Base-by-base conservation (phyloP, 2,797 vertebrate species). In the Aplochiton taeniatus region DNA sequence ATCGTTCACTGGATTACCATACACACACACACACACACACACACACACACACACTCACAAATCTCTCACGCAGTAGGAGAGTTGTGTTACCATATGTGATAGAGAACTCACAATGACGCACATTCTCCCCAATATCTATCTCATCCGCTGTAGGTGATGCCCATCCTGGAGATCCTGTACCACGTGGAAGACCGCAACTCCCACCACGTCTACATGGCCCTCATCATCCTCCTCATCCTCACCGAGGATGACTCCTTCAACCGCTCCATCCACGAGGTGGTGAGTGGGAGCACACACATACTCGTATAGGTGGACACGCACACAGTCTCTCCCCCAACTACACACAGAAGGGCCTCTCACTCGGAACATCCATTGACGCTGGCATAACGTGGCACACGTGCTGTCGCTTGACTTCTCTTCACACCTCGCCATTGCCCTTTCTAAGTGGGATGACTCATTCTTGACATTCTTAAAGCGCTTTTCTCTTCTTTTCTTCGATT, bases 121-220 rank as follows among this genome's bases (percentile, higher is more conserved):
- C 12, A 16, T 43, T 68, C 18, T 17, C 18, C 18, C 51, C 14
- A 11, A 8, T 14, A 9, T 59, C n/a, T n/a, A n/a, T 54, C 31
- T 58, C 55, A 19, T 42, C 45, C 48, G 31, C 6, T 31, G 31
- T 74, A 99, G 97, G 97, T 99, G 73, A 86, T 99, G 78, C 98
- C 98, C 9, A 98, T 99, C 81, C 93, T 99, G 7, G 96, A 99
- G 85, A 99, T 98, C 69, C 93, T 99, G 18, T 99, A 99, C 87
- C 95, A 95, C 0, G 96, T 98, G 13, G 96, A 99, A 80, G 95
- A 99, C 44, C 94, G 96, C 77, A 99, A 98, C 79, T 98, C 97
- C 41, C 98, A 99, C 81, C 98, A 99, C 16, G 96, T 99, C 70
- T 99, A 99, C 87, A 99, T 99, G 98, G 96, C 98, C 52, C 96